A percentile compares a stretch with the other conserved stretches of the same genome.
These are phyloP conservation scores for Siniperca chuatsi DNA, from an alignment of 2,113 vertebrate species.

Conservation along the genomic window DNA sequence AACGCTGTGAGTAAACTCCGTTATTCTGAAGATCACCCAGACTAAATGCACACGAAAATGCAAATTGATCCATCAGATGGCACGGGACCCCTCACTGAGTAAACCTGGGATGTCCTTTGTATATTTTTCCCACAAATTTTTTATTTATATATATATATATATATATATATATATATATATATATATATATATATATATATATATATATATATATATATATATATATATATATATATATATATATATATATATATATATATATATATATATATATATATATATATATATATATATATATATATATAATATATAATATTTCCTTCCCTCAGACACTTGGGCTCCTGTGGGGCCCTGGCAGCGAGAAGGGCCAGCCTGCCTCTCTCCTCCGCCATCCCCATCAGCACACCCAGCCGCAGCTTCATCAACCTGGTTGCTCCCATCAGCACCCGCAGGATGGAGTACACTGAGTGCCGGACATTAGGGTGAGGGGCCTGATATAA, in stretches of 20 bases:
- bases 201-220: too few species aligned
- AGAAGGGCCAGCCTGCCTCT: constrained; percentile 41
- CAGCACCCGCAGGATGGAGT: constrained; percentile 78
- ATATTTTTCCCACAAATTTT: neutral
- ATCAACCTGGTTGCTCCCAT: constrained; percentile 75
- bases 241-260: too few species aligned
- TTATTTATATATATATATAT: too few species aligned
- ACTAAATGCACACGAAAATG: neutral
- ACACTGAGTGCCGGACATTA: constrained; percentile 77
- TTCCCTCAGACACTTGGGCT: constrained; percentile 67
- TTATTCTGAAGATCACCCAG: neutral
- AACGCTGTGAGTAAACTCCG: neutral
- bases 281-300: too few species aligned
- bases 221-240: too few species aligned
- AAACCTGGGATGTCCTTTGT: neutral
- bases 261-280: too few species aligned
- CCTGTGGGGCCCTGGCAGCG: constrained; percentile 53
- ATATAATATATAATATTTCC: neutral
- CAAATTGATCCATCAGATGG: neutral
- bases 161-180: too few species aligned
- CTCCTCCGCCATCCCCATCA: neutral
- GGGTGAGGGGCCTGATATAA: constrained; percentile 57
- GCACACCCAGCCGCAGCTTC: constrained; percentile 71
- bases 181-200: too few species aligned
- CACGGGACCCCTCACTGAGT: neutral